Evolutionary conservation across 2,113 vertebrate species (phyloP).

Genomic region (Microcebus ravelobensis): DNA sequence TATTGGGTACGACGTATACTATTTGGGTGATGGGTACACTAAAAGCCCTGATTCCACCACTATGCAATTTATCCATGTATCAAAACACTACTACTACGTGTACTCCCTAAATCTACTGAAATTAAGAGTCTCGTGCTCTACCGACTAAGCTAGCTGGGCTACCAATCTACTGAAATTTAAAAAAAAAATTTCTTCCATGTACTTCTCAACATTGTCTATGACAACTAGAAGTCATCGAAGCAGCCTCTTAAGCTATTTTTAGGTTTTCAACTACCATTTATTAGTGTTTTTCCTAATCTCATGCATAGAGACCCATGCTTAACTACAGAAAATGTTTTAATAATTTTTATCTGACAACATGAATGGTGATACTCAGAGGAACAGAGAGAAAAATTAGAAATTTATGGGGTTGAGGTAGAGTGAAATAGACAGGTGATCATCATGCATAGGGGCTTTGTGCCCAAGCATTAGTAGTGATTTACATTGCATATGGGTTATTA

Average conservation of each 20-base stretch:
- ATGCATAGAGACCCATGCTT: background rate
- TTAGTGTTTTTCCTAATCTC: background rate
- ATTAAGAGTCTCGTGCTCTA: conserved; percentile 86
- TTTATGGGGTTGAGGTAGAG: background rate
- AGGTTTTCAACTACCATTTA: background rate
- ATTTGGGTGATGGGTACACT: too few species aligned
- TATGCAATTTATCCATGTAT: too few species aligned
- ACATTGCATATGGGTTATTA: too few species aligned
- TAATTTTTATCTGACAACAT: background rate
- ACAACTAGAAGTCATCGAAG: background rate
- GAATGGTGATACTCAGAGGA: background rate
- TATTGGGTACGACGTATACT: too few species aligned
- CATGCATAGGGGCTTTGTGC: background rate
- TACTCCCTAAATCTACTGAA: too few species aligned
- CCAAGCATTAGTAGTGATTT: background rate
- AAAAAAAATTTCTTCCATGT: background rate
- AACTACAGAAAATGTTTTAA: background rate
- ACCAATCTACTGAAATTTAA: too few species aligned
- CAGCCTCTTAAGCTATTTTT: background rate
- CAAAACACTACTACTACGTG: too few species aligned
- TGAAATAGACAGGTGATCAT: background rate
- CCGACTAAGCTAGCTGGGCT: conserved; percentile 81
- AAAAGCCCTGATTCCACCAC: too few species aligned
- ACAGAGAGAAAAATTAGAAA: background rate
- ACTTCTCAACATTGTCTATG: background rate